Evolutionary conservation across 2,113 vertebrate genomes (phyloP), one percentile per base, ranked within the genome.

Genomic region (Channa maculata): DNA sequence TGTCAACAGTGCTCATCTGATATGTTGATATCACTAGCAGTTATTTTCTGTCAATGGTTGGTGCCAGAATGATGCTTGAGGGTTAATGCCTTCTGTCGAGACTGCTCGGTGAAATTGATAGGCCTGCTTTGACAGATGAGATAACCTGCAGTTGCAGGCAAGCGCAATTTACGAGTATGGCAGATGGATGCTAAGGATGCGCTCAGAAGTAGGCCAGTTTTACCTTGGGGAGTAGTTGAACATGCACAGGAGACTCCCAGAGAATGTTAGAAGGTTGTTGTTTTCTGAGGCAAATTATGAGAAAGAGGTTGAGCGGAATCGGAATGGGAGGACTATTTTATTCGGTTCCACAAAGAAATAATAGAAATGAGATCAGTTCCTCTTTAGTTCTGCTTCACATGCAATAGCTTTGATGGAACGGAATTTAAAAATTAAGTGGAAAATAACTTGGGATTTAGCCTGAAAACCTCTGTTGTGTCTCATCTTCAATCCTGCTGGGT

Each of bases 101-200:
- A 71, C 59, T 34, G 76, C 86, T 71, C 53, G 5, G 24, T 70
- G 77, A 80, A 91, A 92, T 84, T 88, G 90, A 91, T 87, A 85
- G 87, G 76, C 38, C 71, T 72, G 86, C 64, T 87, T 79, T 91
- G 88, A 91, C 84, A 69, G 88, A 89, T 79, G 82, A 88, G 80
- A 87, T 89, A 89, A 87, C 87, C 75, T 76, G 89, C 76, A 51
- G 77, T 90, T 51, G 71, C 77, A 85, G 68, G 79, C 80, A 85
- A 90, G 86, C 68, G 57, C 80, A 90, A 89, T 91, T 90, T 88
- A 84, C 50, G 62, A 82, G 58, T 67, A 44, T 45, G 15, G 74
- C 88, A 88, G 89, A 90, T 89, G 86, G 90, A 91, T 88, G 86
- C 83, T 82, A 83, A 85, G 83, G 83, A 91, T 77, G 68, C 87